Evolutionary conservation across 2,797 vertebrate species (phyloP).

Genomic region (Hyperoplus immaculatus): DNA sequence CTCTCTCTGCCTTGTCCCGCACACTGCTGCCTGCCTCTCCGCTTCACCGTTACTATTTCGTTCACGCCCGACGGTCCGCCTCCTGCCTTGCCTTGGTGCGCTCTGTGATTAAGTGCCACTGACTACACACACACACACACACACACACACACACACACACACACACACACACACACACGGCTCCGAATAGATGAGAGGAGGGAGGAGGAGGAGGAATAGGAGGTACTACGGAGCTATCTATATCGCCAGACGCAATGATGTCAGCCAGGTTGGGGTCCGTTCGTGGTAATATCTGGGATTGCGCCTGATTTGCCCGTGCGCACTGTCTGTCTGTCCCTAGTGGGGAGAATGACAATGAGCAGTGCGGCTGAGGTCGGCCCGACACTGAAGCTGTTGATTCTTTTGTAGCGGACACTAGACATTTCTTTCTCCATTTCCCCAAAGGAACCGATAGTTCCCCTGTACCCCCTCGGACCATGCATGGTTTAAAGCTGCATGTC

Average conservation of each 20-base stretch:
- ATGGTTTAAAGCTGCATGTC: conserved; percentile 1
- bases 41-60: conserved; percentile 71
- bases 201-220: conserved; percentile 59
- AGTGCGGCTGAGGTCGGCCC: conserved; percentile 55
- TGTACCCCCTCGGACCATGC: neutral
- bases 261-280: conserved; percentile 80
- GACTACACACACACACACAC: conserved; percentile 60
- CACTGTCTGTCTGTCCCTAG: conserved; percentile 14
- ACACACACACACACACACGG: conserved; percentile 12
- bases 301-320: conserved; percentile 40
- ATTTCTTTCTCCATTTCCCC: conserved; percentile 29
- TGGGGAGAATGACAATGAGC: conserved; percentile 47
- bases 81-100: conserved; percentile 75
- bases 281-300: conserved; percentile 54
- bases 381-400: conserved; percentile 34
- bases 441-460: neutral
- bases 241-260: conserved; percentile 85
- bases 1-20: conserved; percentile 64
- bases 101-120: conserved; percentile 77
- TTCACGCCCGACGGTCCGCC: conserved; percentile 80
- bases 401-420: conserved; percentile 33
- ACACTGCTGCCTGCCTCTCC: conserved; percentile 63
- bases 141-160: no score
- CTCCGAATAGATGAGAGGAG: conserved; percentile 73
- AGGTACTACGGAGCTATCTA: conserved; percentile 77